Base-by-base conservation (phyloP, 1,140 invertebrate species). In the Brachionus sp. region DNA sequence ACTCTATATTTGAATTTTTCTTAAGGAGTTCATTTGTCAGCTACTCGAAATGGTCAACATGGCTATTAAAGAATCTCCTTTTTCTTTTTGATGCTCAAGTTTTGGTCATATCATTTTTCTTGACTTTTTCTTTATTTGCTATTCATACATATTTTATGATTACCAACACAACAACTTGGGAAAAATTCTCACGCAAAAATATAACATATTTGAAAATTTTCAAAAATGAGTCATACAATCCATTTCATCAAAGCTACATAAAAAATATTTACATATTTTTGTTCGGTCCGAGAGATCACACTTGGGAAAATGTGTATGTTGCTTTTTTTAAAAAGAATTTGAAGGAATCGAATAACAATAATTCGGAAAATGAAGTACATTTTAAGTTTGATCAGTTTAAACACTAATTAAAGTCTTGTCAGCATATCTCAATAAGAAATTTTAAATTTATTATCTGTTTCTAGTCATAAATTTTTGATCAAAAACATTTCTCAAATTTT, bases 51-150 rank as follows among this genome's bases (percentile, higher is more conserved):
- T 75, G 70, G 70, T 46, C 70, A 12, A 33, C 37, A 25, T 75
- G 70, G 70, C 42, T 75, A 3, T 46, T 75, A 46, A 44, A 46
- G 39, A 75, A 75, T 75, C 25, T 75, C 9, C 44, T 75, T 25
- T 75, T 75, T 46, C 42, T 75, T 13, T 75, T 75, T n/a, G n/a
- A 75, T 75, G 42, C 42, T 44, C 70, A 75, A 75, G 39, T 75
- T 23, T 25, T 75, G 19, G 70, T 75, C 10, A 75, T 75, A 13
- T 75, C 70, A 42, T 75, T 46, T 75, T 75, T 35, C 19, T 12
- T 75, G 5, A 75, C 39, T 10, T 29, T 75, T 3, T 29, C 70
- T 0, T n/a, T 75, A 25, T 75, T 75, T 75, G 7, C 46, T 23
- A 46, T 75, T 12, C 70, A 75, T 25, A 75, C 70, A 25, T 75